phyloP scores from a whole-genome alignment of 2,113 vertebrate genomes.

The Todiramphus chloris region DNA sequence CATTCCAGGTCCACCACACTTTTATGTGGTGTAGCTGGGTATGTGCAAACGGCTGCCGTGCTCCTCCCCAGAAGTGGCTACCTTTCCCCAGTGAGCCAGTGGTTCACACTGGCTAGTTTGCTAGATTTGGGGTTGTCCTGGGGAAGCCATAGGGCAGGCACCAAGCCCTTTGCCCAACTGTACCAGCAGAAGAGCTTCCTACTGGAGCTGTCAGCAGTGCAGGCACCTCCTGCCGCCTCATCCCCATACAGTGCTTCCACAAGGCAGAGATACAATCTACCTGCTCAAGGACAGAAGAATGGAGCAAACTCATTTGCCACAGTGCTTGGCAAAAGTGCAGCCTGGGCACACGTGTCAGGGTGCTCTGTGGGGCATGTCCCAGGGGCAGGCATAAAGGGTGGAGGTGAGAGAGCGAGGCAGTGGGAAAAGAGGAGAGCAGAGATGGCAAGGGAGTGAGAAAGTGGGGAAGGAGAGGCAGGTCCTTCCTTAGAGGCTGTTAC shows the following conservation, averaged over 20 bases:
- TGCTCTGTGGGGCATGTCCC: neutral
- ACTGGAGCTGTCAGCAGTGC: neutral
- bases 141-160: neutral
- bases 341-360: fast-evolving
- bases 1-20: neutral
- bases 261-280: neutral
- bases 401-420: neutral
- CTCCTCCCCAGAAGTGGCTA: neutral
- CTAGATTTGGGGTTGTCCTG: fast-evolving
- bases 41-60: neutral
- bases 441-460: fast-evolving
- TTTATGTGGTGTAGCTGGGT: neutral
- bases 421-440: neutral
- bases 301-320: fast-evolving
- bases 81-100: neutral
- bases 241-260: fast-evolving
- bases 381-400: fast-evolving
- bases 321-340: fast-evolving
- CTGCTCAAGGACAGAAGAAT: neutral
- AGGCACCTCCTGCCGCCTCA: fast-evolving
- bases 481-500: neutral
- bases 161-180: neutral
- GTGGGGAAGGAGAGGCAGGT: fast-evolving
- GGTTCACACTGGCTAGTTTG: neutral
- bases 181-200: neutral